A percentile compares a stretch with the other conserved stretches of the same genome.
These are phyloP conservation scores for Petrocephalus schoutedeni DNA, from an alignment of 2,797 vertebrate species.

Conservation along the genomic window DNA sequence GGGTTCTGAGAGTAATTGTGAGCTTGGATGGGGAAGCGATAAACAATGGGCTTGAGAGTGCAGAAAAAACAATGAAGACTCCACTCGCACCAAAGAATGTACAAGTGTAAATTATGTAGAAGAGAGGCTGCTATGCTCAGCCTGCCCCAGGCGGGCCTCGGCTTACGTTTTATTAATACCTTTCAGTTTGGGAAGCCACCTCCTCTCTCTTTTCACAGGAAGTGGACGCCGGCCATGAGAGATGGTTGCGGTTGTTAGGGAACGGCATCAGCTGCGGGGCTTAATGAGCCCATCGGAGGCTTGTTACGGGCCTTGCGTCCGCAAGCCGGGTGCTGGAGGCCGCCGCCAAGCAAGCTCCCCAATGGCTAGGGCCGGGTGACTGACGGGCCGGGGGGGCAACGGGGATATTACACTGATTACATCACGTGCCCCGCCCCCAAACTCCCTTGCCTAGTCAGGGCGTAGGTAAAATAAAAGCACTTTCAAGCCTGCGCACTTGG, in stretches of 20 bases:
- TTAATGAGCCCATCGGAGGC: conserved; percentile 56
- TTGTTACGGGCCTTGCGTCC: conserved; percentile 38
- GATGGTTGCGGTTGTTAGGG: conserved; percentile 50
- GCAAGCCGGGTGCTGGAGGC: neutral
- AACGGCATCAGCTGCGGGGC: conserved; percentile 36
- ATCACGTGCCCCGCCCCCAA: neutral
- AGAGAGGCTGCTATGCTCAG: neutral
- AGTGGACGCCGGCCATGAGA: conserved; percentile 40
- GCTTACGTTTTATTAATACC: neutral
- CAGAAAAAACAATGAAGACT: neutral
- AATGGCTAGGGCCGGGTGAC: neutral
- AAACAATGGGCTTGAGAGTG: neutral
- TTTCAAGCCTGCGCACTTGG: neutral
- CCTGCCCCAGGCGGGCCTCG: neutral
- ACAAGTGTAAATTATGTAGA: neutral
- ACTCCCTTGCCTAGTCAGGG: neutral
- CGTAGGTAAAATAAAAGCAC: neutral
- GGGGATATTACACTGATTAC: neutral
- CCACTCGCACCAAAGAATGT: neutral
- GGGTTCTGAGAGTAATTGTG: neutral
- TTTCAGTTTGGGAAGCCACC: neutral
- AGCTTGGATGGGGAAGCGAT: neutral
- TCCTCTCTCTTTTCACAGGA: neutral
- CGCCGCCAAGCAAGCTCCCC: neutral
- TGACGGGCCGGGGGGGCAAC: neutral